A percentile compares a stretch with the other conserved stretches of the same genome.
phyloP scores from a whole-genome alignment of 2,888 invertebrate genomes.

The Platycheirus albimanus region DNA sequence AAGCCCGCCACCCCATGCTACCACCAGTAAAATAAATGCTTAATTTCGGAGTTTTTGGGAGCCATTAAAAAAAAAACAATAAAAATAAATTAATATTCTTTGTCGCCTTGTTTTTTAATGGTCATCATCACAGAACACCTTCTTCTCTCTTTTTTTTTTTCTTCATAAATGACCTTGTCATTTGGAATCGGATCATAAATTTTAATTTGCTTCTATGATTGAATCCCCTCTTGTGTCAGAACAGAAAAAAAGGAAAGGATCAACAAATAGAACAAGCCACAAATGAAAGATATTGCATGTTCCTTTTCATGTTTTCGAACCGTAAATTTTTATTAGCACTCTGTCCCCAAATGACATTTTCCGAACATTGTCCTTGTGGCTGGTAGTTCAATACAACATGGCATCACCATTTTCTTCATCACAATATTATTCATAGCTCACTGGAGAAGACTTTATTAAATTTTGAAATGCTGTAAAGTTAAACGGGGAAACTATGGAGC shows the following conservation, averaged over 20 bases:
- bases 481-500: neutral
- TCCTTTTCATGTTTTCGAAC: constrained; percentile 18
- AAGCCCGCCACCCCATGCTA: too few species aligned
- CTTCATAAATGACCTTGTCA: neutral
- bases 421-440: constrained; percentile 33
- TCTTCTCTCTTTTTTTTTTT: neutral
- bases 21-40: too few species aligned
- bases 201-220: constrained; percentile 35
- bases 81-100: too few species aligned
- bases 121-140: too few species aligned
- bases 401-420: neutral
- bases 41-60: too few species aligned
- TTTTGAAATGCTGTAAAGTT: constrained; percentile 19
- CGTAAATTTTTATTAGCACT: constrained; percentile 36
- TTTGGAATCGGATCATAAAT: neutral
- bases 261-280: neutral
- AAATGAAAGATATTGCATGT: constrained; percentile 17
- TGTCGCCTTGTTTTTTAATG: too few species aligned
- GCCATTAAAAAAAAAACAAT: too few species aligned
- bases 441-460: constrained; percentile 59
- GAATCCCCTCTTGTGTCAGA: constrained; percentile 26
- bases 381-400: constrained; percentile 18
- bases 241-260: neutral
- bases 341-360: constrained; percentile 18
- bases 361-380: constrained; percentile 21